Base-by-base conservation (phyloP, 2,888 invertebrate species). In the Prosapia bicincta region DNA sequence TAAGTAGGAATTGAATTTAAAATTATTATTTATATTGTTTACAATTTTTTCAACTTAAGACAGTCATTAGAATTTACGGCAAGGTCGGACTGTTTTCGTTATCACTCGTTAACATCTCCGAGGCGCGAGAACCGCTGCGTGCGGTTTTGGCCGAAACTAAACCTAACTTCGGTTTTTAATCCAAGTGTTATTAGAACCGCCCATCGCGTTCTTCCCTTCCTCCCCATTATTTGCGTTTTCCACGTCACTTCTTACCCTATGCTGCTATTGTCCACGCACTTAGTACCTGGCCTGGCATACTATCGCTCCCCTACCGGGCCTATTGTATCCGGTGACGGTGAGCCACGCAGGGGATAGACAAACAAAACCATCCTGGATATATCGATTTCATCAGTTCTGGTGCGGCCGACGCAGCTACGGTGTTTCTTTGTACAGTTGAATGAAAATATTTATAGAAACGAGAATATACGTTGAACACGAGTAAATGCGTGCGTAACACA, bases 191-290 rank as follows among this genome's bases (percentile, higher is more conserved):
- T 77, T 77, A 72, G 76, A 76, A 71, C 77, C 77, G 70, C 78
- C 76, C 78, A 43, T 38, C 25, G 72, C 70, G 26, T 67, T 26
- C 71, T 65, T 68, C 69, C 72, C 32, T 65, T 38, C 72, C 75
- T n/a, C 76, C 38, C 66, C 73, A 73, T 76, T 76, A 76, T 76
- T 76, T 73, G 76, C 69, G 70, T 76, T 76, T 76, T 76, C 71
- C 76, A 76, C 76, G 76, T 76, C 76, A 76, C 20, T 76, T 70
- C 43, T 69, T 69, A 70, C 72, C 73, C 28, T 69, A 70, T 66
- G 66, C 24, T 20, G 25, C 66, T 54, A 32, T 66, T 72, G 73
- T 73, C 68, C 43, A 26, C 67, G 32, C 72, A 30, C 66, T 30
- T 32, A 26, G 68, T 73, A 73, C 73, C 73, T 73, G 76, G 73